A percentile compares a stretch with the other conserved stretches of the same genome.
phyloP scores from a whole-genome alignment of 2,113 vertebrate species.

The Cottus gobio region DNA sequence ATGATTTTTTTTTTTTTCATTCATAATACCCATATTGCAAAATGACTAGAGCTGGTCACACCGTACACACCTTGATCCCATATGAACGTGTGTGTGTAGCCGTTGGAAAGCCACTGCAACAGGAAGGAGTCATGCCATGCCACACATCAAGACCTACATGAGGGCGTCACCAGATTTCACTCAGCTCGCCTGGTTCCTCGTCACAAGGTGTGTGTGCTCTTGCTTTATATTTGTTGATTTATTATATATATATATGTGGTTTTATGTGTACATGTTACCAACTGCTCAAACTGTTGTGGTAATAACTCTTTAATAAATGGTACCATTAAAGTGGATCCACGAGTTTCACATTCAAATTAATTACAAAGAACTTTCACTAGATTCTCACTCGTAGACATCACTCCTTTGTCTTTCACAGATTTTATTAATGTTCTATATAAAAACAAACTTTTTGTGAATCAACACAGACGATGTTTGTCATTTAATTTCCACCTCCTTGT shows the following conservation, averaged over 20 bases:
- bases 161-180: slow-evolving; percentile 90
- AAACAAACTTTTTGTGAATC: background rate
- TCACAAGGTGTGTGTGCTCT: slow-evolving; percentile 87
- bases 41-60: background rate
- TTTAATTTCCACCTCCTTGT: background rate
- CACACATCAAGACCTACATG: slow-evolving; percentile 98
- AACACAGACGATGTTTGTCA: background rate
- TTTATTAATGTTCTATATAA: background rate
- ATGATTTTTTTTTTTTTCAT: background rate
- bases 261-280: background rate
- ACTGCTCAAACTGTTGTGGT: background rate
- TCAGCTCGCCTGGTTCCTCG: slow-evolving; percentile 93
- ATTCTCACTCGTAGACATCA: background rate
- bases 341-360: background rate
- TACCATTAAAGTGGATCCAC: background rate
- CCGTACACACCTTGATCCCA: no score
- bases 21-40: background rate
- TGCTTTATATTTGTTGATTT: background rate
- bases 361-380: background rate
- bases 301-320: background rate
- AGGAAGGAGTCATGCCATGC: slow-evolving; percentile 93
- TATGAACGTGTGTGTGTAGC: slow-evolving; percentile 70
- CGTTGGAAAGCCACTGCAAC: slow-evolving; percentile 91
- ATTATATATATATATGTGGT: background rate
- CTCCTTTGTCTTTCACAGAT: background rate